Conservation (phyloP, 2,888 invertebrate species). For the Eristalis tenax region DNA sequence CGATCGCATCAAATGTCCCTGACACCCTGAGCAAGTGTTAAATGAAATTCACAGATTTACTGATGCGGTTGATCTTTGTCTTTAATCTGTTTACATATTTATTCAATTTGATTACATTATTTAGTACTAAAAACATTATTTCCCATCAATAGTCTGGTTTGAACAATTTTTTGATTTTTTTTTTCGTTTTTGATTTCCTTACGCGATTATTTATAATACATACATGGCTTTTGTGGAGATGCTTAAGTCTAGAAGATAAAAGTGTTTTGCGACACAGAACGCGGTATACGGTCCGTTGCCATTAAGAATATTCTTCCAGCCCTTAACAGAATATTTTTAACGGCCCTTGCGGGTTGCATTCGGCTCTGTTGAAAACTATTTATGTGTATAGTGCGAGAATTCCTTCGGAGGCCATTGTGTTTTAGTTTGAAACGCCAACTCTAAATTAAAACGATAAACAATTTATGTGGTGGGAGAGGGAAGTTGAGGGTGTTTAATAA, state of each 20-base stretch:
- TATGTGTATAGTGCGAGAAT: constrained; percentile 35
- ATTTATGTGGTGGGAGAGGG: background rate
- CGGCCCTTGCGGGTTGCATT: constrained; percentile 18
- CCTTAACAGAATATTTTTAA: constrained; percentile 68
- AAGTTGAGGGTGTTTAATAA: constrained; percentile 15
- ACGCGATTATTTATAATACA: constrained; percentile 54
- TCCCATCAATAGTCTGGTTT: constrained; percentile 23
- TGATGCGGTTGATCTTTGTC: constrained; percentile 2
- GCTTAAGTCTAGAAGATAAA: constrained; percentile 40
- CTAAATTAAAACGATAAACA: background rate
- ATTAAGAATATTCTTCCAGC: constrained; percentile 72
- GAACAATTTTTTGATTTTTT: constrained; percentile 35
- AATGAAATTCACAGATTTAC: constrained; percentile 7
- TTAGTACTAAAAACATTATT: constrained; percentile 59
- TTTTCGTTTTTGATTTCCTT: constrained; percentile 26
- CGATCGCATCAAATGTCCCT: too few species aligned
- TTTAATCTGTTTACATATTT: constrained; percentile 27
- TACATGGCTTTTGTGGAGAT: constrained; percentile 32
- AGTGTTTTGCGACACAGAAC: constrained; percentile 9
- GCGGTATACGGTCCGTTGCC: constrained; percentile 14
- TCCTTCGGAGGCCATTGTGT: constrained; percentile 61
- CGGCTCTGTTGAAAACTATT: constrained; percentile 4
- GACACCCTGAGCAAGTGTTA: background rate
- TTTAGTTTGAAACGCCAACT: constrained; percentile 2
- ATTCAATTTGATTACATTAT: constrained; percentile 39